phyloP scores from a whole-genome alignment of 2,797 vertebrate genomes.

The Spondyliosoma cantharus region DNA sequence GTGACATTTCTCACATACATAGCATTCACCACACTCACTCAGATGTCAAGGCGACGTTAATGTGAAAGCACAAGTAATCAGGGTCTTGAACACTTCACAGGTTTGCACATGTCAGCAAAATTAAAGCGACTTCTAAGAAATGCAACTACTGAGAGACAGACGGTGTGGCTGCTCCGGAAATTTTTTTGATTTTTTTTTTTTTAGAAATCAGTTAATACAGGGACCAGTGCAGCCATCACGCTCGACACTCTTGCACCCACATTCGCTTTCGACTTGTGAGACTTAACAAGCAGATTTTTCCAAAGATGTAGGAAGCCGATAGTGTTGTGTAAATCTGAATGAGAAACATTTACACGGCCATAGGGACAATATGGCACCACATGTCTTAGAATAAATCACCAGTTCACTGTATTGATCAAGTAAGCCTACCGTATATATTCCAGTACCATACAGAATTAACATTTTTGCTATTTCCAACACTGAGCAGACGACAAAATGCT shows the following conservation, averaged over 20 bases:
- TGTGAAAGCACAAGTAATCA: slow-evolving; percentile 81
- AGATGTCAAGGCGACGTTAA: slow-evolving; percentile 55
- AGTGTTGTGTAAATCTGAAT: slow-evolving; percentile 57
- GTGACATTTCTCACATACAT: slow-evolving; percentile 55
- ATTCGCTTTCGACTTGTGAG: slow-evolving; percentile 59
- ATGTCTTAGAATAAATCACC: slow-evolving; percentile 69
- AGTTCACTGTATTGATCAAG: slow-evolving; percentile 63
- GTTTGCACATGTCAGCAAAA: slow-evolving; percentile 78
- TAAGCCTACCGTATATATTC: slow-evolving; percentile 69
- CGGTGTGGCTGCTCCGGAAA: slow-evolving; percentile 62
- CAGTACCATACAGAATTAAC: slow-evolving; percentile 58
- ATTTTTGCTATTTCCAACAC: slow-evolving; percentile 65
- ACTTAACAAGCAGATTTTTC: slow-evolving; percentile 72
- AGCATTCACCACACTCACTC: slow-evolving; percentile 46
- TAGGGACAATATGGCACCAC: slow-evolving; percentile 53
- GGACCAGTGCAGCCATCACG: slow-evolving; percentile 73
- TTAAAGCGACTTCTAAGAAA: slow-evolving; percentile 45
- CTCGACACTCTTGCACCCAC: slow-evolving; percentile 57
- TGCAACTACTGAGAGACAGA: slow-evolving; percentile 74
- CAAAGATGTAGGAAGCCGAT: slow-evolving; percentile 75
- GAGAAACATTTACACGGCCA: slow-evolving; percentile 55
- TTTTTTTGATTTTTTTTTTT: slow-evolving; percentile 33
- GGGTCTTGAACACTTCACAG: slow-evolving; percentile 65
- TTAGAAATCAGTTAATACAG: slow-evolving; percentile 52
- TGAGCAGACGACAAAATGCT: slow-evolving; percentile 64